Evolutionary conservation across 2,797 vertebrate species (phyloP).

Genomic region (Peromyscus eremicus): DNA sequence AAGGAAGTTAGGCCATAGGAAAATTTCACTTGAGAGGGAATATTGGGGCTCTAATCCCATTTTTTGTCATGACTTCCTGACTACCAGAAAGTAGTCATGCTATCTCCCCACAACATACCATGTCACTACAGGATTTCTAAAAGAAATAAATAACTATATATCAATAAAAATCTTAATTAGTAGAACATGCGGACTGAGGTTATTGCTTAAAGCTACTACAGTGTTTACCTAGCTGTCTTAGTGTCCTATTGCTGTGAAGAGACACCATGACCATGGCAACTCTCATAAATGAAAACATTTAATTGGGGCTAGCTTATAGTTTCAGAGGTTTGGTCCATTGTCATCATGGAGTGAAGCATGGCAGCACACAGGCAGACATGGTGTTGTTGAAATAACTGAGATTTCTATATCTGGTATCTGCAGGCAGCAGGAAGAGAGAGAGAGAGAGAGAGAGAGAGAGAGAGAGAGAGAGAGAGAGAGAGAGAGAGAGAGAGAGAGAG

Average conservation of each 20-base stretch:
- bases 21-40: background rate
- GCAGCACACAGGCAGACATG: background rate
- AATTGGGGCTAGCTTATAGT: background rate
- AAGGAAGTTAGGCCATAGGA: background rate
- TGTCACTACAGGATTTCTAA: background rate
- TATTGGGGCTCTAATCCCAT: background rate
- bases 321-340: background rate
- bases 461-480: background rate
- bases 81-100: background rate
- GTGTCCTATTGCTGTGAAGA: background rate
- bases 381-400: no score
- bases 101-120: background rate
- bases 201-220: background rate
- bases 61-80: background rate
- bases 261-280: background rate
- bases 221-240: background rate
- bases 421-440: background rate
- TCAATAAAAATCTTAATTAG: background rate
- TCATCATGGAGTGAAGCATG: background rate
- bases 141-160: background rate
- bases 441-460: background rate
- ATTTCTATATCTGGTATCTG: background rate
- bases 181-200: background rate
- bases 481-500: background rate
- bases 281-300: background rate